Base-by-base conservation (phyloP, 2,888 invertebrate genomes). In the Pemphredon lugubris region DNA sequence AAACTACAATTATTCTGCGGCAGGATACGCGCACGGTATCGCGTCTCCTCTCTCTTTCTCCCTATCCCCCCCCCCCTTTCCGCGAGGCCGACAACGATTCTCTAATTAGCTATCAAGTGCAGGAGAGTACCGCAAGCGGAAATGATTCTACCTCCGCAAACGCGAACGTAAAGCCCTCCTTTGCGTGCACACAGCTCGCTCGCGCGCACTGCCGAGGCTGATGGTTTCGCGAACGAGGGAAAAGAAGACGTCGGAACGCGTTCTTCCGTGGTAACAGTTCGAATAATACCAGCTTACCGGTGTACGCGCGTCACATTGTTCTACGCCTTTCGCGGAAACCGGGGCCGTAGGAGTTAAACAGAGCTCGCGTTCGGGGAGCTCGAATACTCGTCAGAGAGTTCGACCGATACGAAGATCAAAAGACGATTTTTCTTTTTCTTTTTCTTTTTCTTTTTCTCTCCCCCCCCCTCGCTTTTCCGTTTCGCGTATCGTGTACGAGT, bases 101-200 rank as follows among this genome's bases (percentile, higher is more conserved):
- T 83, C 83, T 85, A 85, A 85, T 85, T 85, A 85, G 83, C 79
- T 57, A 64, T 78, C 74, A 71, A 69, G 75, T 54, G 73, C 67
- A 71, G 40, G 57, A 77, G 82, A 77, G 82, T 85, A 85, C 85
- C 85, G 85, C 84, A 84, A 85, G 79, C 85, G 85, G 85, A 85
- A 85, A 81, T 77, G 77, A 84, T 83, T 81, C 78, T 79, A 63
- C 75, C 72, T 73, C 65, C 77, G 71, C 30, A n/a, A n/a, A 34
- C 58, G 44, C 58, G 61, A 40, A 44, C 63, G 44, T 23, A 34
- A 40, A 20, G 68, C 60, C 71, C 68, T 68, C 57, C 59, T 67
- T 61, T 69, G 63, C 77, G 61, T 57, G 51, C 45, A 34, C 21
- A 13, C 23, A 14, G 30, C 42, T n/a, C 32, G 20, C 30, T 32